Percentiles rank a stretch among this genome's conserved stretches.
These are phyloP conservation scores for Portevinia maculata DNA, from an alignment of 2,888 invertebrate genomes.

Conservation along the genomic window DNA sequence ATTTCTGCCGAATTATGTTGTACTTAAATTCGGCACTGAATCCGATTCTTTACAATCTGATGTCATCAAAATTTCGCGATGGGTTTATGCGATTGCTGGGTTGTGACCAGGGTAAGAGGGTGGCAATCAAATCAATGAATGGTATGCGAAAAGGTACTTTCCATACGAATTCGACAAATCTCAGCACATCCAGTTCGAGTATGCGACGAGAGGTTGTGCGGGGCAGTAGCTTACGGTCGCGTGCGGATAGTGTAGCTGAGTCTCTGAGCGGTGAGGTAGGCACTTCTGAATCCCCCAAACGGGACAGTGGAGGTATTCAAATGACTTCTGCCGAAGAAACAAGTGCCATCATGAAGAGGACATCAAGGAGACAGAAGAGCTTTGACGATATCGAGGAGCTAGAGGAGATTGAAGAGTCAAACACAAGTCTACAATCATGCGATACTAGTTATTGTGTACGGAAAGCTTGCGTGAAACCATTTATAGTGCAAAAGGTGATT, in stretches of 20 bases:
- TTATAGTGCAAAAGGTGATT: slow-evolving; percentile 34
- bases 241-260: slow-evolving; percentile 36
- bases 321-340: slow-evolving; percentile 39
- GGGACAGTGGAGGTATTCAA: slow-evolving; percentile 54
- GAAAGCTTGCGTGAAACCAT: slow-evolving; percentile 44
- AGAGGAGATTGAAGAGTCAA: slow-evolving; percentile 62
- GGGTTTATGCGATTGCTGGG: slow-evolving; percentile 89
- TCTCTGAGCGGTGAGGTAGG: slow-evolving; percentile 25
- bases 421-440: slow-evolving; percentile 49
- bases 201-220: slow-evolving; percentile 65
- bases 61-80: slow-evolving; percentile 95
- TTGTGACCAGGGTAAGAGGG: slow-evolving; percentile 68
- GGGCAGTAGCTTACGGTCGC: slow-evolving; percentile 58
- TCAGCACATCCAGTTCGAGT: slow-evolving; percentile 75
- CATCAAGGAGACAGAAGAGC: slow-evolving; percentile 50
- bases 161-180: slow-evolving; percentile 77
- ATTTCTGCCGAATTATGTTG: slow-evolving; percentile 93
- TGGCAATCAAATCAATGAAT: slow-evolving; percentile 62
- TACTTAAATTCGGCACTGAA: slow-evolving; percentile 96
- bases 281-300: slow-evolving; percentile 22
- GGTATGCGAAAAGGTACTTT: slow-evolving; percentile 76
- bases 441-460: slow-evolving; percentile 31
- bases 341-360: slow-evolving; percentile 40
- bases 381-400: slow-evolving; percentile 68
- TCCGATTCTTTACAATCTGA: slow-evolving; percentile 95